Base-by-base conservation (phyloP, 64 coral and sea anemone genomes). In the Pachyseris speciosa region DNA sequence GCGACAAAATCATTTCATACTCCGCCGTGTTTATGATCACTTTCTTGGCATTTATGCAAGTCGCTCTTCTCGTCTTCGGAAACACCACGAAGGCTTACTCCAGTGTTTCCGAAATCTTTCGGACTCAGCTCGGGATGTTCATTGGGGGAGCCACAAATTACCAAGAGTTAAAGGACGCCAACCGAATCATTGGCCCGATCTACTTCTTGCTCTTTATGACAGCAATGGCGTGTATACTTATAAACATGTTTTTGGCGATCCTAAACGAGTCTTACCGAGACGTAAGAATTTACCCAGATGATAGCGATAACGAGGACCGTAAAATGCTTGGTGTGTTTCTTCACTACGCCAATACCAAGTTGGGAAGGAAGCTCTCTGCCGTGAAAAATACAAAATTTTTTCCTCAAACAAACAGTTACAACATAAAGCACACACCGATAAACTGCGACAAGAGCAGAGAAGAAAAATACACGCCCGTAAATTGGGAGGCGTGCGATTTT, bases 211-310 rank as follows among this genome's bases (percentile, higher is more conserved):
- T 43, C 22, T 97, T 90, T 66, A 94, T 97, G 86, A 86, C 91
- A n/a, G 51, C 91, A 10, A 97, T 97, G 95, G 91, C 95, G 17
- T 86, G 61, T 61, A 90, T 97, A 17, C 77, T 97, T 10, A 90
- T 97, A 22, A 97, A 97, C 49, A 97, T 97, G 95, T 97, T 97
- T 75, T 37, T 97, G 47, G 95, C 95, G n/a, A 97, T 97, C 33
- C 64, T 97, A 1, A 97, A 97, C 42, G 95, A 97, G 32, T 86
- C 91, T 19, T 97, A 97, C 60, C 77, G 86, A 37, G 80, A 97
- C 27, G 91, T 94, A 36, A 91, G 93, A 32, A 22, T 93, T 57
- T 93, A 94, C 67, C 77, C 52, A 2, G 75, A 67, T 37, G 87
- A 97, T 63, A 31, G 24, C 12, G 91, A 84, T 22, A 75, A 71